Percentiles rank a stretch among this genome's conserved stretches.
phyloP scores from a whole-genome alignment of 2,888 invertebrate genomes.

The Perizoma affinitatum region DNA sequence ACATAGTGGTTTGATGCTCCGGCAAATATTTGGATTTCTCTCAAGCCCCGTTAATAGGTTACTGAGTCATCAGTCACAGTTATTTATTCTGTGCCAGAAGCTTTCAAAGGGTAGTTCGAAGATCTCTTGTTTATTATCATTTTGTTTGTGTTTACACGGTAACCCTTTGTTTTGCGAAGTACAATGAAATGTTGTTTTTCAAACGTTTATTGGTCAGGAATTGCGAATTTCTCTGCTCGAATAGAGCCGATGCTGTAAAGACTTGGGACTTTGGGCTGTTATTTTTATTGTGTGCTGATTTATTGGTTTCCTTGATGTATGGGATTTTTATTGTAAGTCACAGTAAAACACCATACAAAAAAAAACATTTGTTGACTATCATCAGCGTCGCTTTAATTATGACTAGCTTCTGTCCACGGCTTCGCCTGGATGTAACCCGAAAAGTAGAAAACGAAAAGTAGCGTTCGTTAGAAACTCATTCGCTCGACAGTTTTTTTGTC shows the following conservation, averaged over 20 bases:
- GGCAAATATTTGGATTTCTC: slow-evolving; percentile 51
- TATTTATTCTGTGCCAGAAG: slow-evolving; percentile 39
- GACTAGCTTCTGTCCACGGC: too few species aligned
- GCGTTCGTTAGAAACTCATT: too few species aligned
- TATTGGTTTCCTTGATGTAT: slow-evolving; percentile 29
- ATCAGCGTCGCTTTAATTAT: too few species aligned
- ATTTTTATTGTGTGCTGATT: slow-evolving; percentile 37
- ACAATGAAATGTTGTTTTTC: slow-evolving; percentile 20
- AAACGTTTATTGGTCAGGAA: slow-evolving; percentile 56
- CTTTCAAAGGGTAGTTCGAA: slow-evolving; percentile 46
- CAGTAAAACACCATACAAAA: background rate
- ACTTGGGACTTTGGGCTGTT: slow-evolving; percentile 33
- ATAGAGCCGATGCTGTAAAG: slow-evolving; percentile 18
- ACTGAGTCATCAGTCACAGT: slow-evolving; percentile 65
- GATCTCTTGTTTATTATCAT: slow-evolving; percentile 56
- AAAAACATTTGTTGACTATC: too few species aligned
- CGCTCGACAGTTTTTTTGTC: too few species aligned
- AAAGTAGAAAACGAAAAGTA: too few species aligned
- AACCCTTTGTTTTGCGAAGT: slow-evolving; percentile 61
- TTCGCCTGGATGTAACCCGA: too few species aligned
- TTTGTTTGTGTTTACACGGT: slow-evolving; percentile 49
- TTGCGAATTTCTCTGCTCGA: slow-evolving; percentile 46
- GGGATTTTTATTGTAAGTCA: slow-evolving; percentile 23
- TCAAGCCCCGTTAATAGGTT: slow-evolving; percentile 47
- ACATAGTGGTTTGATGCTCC: slow-evolving; percentile 36